Evolutionary conservation across 2,113 vertebrate genomes (phyloP).

Genomic region (Monarcha castaneiventris): DNA sequence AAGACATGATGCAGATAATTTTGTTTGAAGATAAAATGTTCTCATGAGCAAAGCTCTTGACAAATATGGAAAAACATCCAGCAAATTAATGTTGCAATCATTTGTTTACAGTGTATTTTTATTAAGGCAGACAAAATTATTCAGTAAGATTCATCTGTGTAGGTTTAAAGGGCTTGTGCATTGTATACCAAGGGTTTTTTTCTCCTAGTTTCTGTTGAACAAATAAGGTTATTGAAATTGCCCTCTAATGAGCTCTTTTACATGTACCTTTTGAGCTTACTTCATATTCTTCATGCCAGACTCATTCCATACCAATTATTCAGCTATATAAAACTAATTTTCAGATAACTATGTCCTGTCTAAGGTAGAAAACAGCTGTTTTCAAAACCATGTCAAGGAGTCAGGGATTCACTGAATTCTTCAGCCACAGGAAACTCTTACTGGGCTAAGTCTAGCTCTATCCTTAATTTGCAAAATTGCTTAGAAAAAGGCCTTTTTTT

Average conservation of each 20-base stretch:
- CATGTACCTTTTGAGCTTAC: neutral
- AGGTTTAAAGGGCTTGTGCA: neutral
- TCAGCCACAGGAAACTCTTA: neutral
- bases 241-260: neutral
- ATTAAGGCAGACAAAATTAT: neutral
- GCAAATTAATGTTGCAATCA: neutral
- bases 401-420: neutral
- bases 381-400: neutral
- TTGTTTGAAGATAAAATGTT: constrained; percentile 13
- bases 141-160: neutral
- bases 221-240: neutral
- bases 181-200: neutral
- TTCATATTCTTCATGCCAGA: neutral
- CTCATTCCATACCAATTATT: constrained; percentile 1
- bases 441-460: neutral
- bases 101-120: constrained; percentile 6
- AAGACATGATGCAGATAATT: neutral
- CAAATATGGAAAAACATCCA: neutral
- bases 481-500: neutral
- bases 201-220: neutral
- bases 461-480: neutral
- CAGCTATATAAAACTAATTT: neutral
- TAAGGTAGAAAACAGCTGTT: neutral
- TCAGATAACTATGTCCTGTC: neutral
- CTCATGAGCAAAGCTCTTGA: neutral